Percentiles rank a stretch among this genome's conserved stretches.
Evolutionary conservation across 2,797 vertebrate genomes (phyloP).

Genomic region (Chelonia mydas): DNA sequence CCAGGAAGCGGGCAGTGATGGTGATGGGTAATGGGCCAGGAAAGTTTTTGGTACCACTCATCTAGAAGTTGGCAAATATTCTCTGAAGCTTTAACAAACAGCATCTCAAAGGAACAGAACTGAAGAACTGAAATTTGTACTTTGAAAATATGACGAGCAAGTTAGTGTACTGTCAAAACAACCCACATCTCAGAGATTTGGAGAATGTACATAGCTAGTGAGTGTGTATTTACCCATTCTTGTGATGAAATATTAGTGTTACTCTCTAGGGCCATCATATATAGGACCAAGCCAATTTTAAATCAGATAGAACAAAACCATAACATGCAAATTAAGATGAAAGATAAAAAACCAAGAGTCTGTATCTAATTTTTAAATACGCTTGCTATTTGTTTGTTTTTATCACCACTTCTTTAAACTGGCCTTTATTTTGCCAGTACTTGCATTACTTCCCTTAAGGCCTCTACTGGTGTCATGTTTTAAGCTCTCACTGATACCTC

Average conservation of each 20-base stretch:
- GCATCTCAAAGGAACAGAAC: not conserved
- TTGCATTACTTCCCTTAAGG: not conserved
- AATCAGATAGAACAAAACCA: slow-evolving; percentile 8
- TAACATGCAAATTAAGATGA: not conserved
- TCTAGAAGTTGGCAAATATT: not conserved
- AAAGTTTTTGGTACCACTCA: not conserved
- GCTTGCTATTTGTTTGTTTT: not conserved
- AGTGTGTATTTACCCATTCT: fast-evolving
- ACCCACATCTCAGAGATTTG: not conserved
- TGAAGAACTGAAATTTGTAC: not conserved
- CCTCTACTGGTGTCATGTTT: not conserved
- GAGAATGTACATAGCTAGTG: not conserved
- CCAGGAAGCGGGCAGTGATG: not conserved
- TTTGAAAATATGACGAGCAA: not conserved
- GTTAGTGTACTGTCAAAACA: not conserved
- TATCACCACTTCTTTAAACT: not conserved
- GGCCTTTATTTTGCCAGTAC: not conserved
- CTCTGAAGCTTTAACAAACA: not conserved
- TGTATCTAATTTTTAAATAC: not conserved
- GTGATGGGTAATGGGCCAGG: not conserved
- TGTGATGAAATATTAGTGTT: not conserved
- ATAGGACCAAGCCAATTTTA: not conserved
- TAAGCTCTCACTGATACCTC: not conserved
- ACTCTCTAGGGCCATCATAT: not conserved
- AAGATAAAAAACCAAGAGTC: not conserved